phyloP scores from a whole-genome alignment of 2,888 invertebrate species.

The Ornithoptera priamus region DNA sequence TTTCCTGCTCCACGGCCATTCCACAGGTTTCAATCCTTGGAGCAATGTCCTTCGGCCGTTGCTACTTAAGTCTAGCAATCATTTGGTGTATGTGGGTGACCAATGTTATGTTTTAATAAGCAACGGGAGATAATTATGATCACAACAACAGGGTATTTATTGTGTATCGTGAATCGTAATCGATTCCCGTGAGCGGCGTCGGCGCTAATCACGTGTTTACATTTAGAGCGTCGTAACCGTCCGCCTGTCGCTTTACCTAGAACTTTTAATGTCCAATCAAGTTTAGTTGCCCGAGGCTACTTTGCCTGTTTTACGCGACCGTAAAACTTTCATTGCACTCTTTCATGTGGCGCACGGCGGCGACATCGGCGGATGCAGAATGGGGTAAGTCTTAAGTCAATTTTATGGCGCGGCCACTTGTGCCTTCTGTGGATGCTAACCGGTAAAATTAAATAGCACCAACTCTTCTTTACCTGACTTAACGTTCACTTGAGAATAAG shows the following conservation, averaged over 20 bases:
- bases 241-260: constrained; percentile 54
- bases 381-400: constrained; percentile 72
- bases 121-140: too few relatives aligned
- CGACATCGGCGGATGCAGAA: constrained; percentile 68
- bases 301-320: constrained; percentile 64
- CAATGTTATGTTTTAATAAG: too few relatives aligned
- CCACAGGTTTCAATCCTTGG: too few relatives aligned
- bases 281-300: constrained; percentile 53
- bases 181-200: constrained; percentile 14
- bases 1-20: too few relatives aligned
- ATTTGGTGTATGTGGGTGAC: too few relatives aligned
- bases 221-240: constrained; percentile 42
- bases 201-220: constrained; percentile 50
- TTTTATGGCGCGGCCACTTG: constrained; percentile 63
- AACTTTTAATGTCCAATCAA: constrained; percentile 65
- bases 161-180: constrained; percentile 14
- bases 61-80: too few relatives aligned
- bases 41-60: too few relatives aligned
- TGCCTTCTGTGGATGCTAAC: constrained; percentile 54
- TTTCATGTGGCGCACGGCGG: constrained; percentile 71
- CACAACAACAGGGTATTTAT: not conserved
- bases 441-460: constrained; percentile 35
- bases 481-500: too few relatives aligned
- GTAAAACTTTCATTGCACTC: constrained; percentile 70
- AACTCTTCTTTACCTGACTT: too few relatives aligned